Percentiles rank a stretch among this genome's conserved stretches.
phyloP scores from a whole-genome alignment of 2,888 invertebrate species.

The Scaptomyza caliginosa region DNA sequence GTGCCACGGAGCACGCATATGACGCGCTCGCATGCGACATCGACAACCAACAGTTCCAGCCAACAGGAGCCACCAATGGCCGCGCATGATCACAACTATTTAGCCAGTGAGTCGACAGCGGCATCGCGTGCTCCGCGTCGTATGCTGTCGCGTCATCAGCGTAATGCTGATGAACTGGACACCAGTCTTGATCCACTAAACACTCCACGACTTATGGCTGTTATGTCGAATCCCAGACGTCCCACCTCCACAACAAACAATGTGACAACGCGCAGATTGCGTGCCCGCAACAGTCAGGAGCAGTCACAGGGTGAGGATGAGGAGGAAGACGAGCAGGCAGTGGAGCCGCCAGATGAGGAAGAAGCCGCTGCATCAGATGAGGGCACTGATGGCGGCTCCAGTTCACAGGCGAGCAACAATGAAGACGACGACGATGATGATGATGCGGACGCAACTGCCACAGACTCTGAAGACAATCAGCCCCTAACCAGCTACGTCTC shows the following conservation, averaged over 20 bases:
- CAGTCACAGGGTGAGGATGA: slow-evolving; percentile 59
- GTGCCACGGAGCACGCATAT: slow-evolving; percentile 67
- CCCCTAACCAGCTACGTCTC: slow-evolving; percentile 84
- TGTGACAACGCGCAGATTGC: slow-evolving; percentile 63
- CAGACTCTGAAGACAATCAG: slow-evolving; percentile 84
- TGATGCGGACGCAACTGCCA: slow-evolving; percentile 71
- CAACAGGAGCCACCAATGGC: slow-evolving; percentile 51
- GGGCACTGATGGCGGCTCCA: slow-evolving; percentile 82
- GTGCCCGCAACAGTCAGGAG: slow-evolving; percentile 79
- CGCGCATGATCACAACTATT: slow-evolving; percentile 83
- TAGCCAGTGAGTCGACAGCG: slow-evolving; percentile 76
- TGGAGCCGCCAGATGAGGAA: slow-evolving; percentile 55
- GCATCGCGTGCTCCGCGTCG: slow-evolving; percentile 80
- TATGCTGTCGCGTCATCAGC: slow-evolving; percentile 83
- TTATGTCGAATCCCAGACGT: slow-evolving; percentile 72
- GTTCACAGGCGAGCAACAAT: slow-evolving; percentile 49
- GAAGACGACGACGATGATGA: slow-evolving; percentile 42
- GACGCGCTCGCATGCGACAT: slow-evolving; percentile 82
- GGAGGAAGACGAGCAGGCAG: slow-evolving; percentile 47
- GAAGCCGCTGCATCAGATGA: slow-evolving; percentile 80
- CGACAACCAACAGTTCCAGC: slow-evolving; percentile 61
- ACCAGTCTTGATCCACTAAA: slow-evolving; percentile 73
- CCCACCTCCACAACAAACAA: slow-evolving; percentile 74
- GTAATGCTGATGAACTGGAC: slow-evolving; percentile 83
- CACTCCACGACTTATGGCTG: slow-evolving; percentile 58